Percentiles rank a stretch among this genome's conserved stretches.
Conservation (phyloP, 2,113 vertebrate genomes). For the Mionectes macconnelli region DNA sequence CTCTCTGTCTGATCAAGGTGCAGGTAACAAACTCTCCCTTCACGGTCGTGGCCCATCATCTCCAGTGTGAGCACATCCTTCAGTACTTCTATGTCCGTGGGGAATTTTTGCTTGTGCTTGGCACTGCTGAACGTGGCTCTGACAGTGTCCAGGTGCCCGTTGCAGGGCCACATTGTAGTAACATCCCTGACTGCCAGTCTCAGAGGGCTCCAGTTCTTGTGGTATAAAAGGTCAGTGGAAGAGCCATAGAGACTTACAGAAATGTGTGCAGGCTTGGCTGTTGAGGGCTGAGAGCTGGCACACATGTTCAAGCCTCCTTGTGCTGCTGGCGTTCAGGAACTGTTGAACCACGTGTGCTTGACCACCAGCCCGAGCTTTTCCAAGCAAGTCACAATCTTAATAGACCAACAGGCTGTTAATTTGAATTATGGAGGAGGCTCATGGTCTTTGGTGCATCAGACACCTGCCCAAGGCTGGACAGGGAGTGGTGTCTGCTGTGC, state of each 20-base stretch:
- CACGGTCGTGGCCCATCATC: too few relatives aligned
- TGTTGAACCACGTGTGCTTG: neutral
- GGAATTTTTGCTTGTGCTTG: neutral
- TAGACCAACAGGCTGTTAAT: neutral
- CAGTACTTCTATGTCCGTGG: neutral
- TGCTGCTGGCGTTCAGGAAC: neutral
- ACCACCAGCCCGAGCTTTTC: neutral
- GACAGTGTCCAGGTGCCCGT: accelerated
- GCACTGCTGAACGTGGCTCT: neutral
- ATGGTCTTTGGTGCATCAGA: neutral
- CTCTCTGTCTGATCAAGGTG: neutral
- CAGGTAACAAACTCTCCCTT: neutral
- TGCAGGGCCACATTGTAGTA: neutral
- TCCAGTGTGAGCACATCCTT: neutral
- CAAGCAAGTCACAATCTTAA: neutral
- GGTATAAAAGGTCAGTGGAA: neutral
- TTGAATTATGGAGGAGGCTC: neutral
- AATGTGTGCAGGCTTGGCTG: neutral
- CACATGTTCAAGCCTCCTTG: neutral
- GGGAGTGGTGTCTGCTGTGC: neutral
- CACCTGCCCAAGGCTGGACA: accelerated
- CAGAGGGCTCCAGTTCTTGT: neutral
- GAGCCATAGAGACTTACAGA: neutral
- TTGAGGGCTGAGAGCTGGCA: neutral
- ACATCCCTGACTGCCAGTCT: neutral